Conservation (phyloP, 2,113 vertebrate genomes). For the Myrmophylax atrothorax region DNA sequence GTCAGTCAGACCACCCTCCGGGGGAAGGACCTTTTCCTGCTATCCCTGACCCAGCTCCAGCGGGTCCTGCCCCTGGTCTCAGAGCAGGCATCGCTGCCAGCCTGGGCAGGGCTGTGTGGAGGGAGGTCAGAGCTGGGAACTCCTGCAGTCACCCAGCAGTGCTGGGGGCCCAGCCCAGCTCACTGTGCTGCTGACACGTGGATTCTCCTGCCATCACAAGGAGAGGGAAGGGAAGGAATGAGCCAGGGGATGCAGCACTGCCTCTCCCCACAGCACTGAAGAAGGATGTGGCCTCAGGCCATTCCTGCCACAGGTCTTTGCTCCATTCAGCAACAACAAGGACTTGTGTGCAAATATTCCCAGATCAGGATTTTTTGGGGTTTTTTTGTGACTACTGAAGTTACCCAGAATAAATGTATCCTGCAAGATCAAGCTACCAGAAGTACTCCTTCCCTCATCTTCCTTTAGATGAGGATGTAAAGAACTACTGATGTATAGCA, state of each 20-base stretch:
- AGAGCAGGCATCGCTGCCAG: neutral
- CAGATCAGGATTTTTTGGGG: neutral
- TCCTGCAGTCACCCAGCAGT: neutral
- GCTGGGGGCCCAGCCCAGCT: neutral
- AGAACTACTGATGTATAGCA: neutral
- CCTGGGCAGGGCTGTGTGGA: fast-evolving
- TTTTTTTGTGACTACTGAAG: neutral
- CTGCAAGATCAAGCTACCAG: neutral
- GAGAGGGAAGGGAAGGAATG: neutral
- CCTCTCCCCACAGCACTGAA: neutral
- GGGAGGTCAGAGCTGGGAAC: neutral
- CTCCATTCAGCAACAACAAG: neutral
- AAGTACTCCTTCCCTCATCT: neutral
- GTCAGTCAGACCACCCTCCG: neutral
- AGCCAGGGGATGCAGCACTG: neutral
- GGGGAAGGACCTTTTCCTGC: neutral
- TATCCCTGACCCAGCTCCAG: neutral
- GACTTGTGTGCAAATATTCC: neutral
- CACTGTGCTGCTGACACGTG: fast-evolving
- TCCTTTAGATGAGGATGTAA: neutral
- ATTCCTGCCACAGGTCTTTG: neutral
- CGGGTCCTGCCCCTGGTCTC: neutral
- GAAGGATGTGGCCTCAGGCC: neutral
- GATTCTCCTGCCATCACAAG: neutral
- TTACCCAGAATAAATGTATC: neutral